Percentiles rank a stretch among this genome's conserved stretches.
Evolutionary conservation across 2,113 vertebrate genomes (phyloP).

Genomic region (Cisticola juncidis): DNA sequence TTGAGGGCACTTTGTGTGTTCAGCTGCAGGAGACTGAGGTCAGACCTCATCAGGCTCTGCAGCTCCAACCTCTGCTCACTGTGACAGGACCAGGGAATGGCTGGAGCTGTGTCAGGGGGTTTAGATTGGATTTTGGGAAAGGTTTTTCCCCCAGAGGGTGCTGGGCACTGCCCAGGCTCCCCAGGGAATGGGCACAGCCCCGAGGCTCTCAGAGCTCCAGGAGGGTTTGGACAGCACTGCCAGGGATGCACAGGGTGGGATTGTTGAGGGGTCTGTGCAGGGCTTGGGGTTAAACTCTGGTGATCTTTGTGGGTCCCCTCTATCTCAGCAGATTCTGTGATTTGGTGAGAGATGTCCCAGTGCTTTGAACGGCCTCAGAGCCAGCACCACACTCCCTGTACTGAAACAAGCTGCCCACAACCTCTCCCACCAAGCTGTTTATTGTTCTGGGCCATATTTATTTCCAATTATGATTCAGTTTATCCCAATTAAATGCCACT

Average conservation of each 20-base stretch:
- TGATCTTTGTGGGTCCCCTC: neutral
- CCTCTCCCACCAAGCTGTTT: neutral
- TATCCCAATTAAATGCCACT: conserved; percentile 56
- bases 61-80: neutral
- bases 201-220: neutral
- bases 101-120: accelerated
- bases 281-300: neutral
- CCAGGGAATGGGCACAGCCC: neutral
- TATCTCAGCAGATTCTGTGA: neutral
- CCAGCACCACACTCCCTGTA: neutral
- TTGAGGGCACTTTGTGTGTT: neutral
- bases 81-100: accelerated
- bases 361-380: neutral
- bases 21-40: neutral
- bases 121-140: neutral
- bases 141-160: neutral
- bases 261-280: neutral
- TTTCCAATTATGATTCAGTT: conserved; percentile 19
- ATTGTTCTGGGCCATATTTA: neutral
- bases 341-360: neutral
- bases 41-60: neutral
- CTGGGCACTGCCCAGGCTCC: neutral
- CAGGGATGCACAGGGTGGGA: neutral
- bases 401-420: neutral
- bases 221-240: accelerated